Percentiles rank a stretch among this genome's conserved stretches.
These are phyloP conservation scores for Megaceryle alcyon DNA, from an alignment of 2,797 vertebrate genomes.

Conservation along the genomic window DNA sequence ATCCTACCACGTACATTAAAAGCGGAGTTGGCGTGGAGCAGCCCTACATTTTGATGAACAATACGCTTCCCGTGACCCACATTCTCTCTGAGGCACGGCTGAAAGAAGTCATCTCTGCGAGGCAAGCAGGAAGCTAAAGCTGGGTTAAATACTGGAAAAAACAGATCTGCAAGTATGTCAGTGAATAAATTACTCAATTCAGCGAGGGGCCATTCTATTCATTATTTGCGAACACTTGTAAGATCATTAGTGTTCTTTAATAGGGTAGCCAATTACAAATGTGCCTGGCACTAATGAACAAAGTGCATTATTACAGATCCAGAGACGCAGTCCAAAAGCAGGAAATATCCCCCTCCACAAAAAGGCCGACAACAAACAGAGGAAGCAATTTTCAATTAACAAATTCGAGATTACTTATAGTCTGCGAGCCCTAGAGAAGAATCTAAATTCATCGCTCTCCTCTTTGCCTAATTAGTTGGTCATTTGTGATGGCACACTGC, in stretches of 20 bases:
- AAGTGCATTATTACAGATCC: constrained; percentile 60
- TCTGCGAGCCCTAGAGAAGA: constrained; percentile 42
- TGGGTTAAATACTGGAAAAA: constrained; percentile 54
- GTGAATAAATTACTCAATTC: constrained; percentile 54
- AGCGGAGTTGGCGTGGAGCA: background rate
- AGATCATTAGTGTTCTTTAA: constrained; percentile 67
- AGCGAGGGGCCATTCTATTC: constrained; percentile 53
- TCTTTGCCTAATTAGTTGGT: constrained; percentile 29
- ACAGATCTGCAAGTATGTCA: constrained; percentile 53
- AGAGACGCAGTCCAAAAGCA: constrained; percentile 24
- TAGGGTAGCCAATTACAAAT: constrained; percentile 54
- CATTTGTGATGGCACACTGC: background rate
- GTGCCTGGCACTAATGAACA: constrained; percentile 59
- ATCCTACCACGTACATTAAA: background rate
- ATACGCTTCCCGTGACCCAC: background rate
- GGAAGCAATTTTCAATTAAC: constrained; percentile 65
- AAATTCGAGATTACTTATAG: constrained; percentile 46
- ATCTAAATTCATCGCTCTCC: background rate
- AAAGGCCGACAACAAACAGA: constrained; percentile 59
- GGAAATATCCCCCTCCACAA: constrained; percentile 52
- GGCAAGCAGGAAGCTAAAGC: constrained; percentile 20
- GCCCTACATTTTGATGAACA: background rate
- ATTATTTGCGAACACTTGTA: constrained; percentile 59
- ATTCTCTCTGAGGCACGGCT: background rate
- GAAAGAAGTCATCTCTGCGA: constrained; percentile 14